Evolutionary conservation across 2,113 vertebrate genomes (phyloP).

Genomic region (Peromyscus polionotus): DNA sequence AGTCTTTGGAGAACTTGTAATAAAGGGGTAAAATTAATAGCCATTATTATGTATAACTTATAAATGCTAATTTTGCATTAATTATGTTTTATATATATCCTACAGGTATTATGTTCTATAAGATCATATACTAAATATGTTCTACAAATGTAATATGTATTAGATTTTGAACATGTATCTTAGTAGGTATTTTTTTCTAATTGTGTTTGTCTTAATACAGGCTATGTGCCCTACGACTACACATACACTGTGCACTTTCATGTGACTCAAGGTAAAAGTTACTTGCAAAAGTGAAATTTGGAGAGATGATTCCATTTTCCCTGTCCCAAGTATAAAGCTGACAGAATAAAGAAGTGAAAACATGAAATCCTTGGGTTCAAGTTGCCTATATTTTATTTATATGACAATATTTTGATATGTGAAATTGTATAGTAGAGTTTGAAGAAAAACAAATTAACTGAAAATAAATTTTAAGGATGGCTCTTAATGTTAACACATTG

Average conservation of each 20-base stretch:
- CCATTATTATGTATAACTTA: not conserved
- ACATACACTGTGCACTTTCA: not conserved
- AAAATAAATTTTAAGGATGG: not conserved
- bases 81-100: not conserved
- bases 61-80: not conserved
- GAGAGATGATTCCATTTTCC: not conserved
- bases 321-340: not conserved
- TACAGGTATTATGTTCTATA: not conserved
- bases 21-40: not conserved
- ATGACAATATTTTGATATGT: not conserved
- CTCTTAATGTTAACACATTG: not conserved
- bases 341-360: not conserved
- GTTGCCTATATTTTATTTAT: not conserved
- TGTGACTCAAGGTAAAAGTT: not conserved
- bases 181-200: not conserved
- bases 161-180: not conserved
- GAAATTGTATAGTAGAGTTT: not conserved
- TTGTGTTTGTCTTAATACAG: not conserved
- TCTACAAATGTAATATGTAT: not conserved
- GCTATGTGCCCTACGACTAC: not conserved
- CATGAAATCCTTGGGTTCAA: not conserved
- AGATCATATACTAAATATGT: not conserved
- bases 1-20: not conserved
- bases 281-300: not conserved
- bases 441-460: slow-evolving; percentile 2